phyloP scores from a whole-genome alignment of 2,113 vertebrate species.

The Proterorhinus semilunaris region DNA sequence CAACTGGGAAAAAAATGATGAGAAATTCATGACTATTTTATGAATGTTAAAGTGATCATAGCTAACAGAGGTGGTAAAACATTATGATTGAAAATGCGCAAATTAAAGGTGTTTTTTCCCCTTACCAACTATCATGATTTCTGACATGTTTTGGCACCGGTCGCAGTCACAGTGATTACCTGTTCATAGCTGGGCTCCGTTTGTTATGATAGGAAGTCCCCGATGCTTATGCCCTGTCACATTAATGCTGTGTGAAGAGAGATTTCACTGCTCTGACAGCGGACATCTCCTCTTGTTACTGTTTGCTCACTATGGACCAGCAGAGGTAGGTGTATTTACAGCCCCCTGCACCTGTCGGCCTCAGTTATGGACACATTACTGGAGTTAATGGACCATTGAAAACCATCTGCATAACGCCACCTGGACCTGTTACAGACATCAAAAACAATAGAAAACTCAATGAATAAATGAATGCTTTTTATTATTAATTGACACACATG shows the following conservation, averaged over 20 bases:
- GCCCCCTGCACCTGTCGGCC: not conserved
- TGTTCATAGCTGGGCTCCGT: not conserved
- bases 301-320: slow-evolving; percentile 4
- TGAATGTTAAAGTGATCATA: not conserved
- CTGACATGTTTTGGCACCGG: not conserved
- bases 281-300: not conserved
- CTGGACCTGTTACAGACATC: not conserved
- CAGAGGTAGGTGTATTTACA: not conserved
- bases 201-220: slow-evolving; percentile 1
- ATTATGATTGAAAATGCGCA: not conserved
- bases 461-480: not conserved
- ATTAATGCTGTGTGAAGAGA: slow-evolving; percentile 1
- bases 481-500: not conserved
- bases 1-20: not conserved
- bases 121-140: not conserved
- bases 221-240: not conserved
- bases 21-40: not conserved
- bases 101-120: not conserved
- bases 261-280: not conserved
- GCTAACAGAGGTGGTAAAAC: not conserved
- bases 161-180: not conserved
- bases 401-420: slow-evolving; percentile 1
- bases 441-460: not conserved
- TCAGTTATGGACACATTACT: slow-evolving; percentile 2
- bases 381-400: slow-evolving; percentile 1